Percentiles rank a stretch among this genome's conserved stretches.
Evolutionary conservation across 2,888 invertebrate genomes (phyloP).

Genomic region (Noctuana brunneofusca): DNA sequence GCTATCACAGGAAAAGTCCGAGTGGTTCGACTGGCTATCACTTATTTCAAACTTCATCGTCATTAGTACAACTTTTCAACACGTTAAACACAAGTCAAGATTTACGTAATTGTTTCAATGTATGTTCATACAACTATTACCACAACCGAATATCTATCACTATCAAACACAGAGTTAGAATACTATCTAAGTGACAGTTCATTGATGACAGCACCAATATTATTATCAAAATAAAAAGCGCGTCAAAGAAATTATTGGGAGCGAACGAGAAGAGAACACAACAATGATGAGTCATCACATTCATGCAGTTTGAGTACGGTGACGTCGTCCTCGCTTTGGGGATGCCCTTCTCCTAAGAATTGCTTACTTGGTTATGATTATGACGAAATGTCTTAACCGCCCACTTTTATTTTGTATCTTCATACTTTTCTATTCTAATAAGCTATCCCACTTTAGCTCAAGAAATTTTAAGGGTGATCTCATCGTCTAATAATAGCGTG

Average conservation of each 20-base stretch:
- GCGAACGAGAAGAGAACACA: constrained; percentile 65
- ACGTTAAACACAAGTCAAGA: constrained; percentile 41
- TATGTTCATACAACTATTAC: constrained; percentile 46
- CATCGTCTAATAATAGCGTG: constrained; percentile 61
- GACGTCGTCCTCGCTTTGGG: constrained; percentile 73
- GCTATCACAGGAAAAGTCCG: constrained; percentile 84
- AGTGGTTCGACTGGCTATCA: constrained; percentile 84
- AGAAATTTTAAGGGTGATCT: constrained; percentile 70
- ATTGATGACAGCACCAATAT: constrained; percentile 61
- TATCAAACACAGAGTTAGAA: constrained; percentile 46
- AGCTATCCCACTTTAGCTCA: constrained; percentile 46
- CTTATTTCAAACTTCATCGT: constrained; percentile 85
- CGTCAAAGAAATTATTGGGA: constrained; percentile 56
- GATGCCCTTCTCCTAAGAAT: constrained; percentile 78
- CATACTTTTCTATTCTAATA: constrained; percentile 53
- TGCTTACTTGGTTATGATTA: constrained; percentile 46
- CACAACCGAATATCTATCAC: constrained; percentile 41
- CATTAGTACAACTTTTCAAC: constrained; percentile 60
- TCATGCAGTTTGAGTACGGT: constrained; percentile 52
- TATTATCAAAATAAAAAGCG: constrained; percentile 62
- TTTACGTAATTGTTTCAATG: constrained; percentile 54
- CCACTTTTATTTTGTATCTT: constrained; percentile 45
- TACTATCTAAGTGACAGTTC: constrained; percentile 60
- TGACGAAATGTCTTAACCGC: constrained; percentile 64
- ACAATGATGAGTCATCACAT: constrained; percentile 75